phyloP scores from a whole-genome alignment of 2,797 vertebrate species.

The Philypnodon macrostomus region DNA sequence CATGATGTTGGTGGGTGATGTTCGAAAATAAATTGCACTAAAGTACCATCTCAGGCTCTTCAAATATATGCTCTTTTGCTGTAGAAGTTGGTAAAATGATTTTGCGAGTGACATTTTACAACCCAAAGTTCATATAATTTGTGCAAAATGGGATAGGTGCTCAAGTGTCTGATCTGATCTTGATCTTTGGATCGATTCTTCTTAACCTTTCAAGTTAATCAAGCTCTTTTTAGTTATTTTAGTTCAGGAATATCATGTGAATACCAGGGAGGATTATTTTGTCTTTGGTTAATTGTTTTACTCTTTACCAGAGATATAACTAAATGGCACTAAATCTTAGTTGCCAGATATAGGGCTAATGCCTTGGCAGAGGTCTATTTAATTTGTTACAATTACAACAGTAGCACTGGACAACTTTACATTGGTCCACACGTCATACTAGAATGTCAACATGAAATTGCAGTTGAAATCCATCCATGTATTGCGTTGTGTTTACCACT shows the following conservation, averaged over 20 bases:
- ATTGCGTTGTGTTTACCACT: no score
- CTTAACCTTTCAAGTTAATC: slow-evolving; percentile 8
- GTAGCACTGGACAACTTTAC: no score
- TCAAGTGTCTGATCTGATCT: not conserved
- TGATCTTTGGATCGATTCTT: slow-evolving; percentile 2
- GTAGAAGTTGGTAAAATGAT: not conserved
- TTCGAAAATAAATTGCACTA: not conserved
- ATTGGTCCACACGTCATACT: no score
- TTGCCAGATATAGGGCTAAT: no score
- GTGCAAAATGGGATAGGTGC: not conserved
- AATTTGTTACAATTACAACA: no score
- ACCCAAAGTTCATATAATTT: not conserved
- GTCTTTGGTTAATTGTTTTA: no score
- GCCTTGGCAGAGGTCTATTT: no score
- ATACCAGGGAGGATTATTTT: no score
- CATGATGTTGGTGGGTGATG: not conserved
- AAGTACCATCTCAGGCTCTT: not conserved
- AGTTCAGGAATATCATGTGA: no score
- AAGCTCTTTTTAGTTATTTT: not conserved
- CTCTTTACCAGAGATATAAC: no score
- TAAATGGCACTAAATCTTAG: no score
- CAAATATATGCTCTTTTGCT: not conserved
- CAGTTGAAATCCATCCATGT: no score
- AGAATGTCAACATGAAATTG: not conserved
- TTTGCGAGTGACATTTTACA: not conserved